Evolutionary conservation across 2,888 invertebrate genomes (phyloP).

Genomic region (Pseudococcus jackbeardsleyi): DNA sequence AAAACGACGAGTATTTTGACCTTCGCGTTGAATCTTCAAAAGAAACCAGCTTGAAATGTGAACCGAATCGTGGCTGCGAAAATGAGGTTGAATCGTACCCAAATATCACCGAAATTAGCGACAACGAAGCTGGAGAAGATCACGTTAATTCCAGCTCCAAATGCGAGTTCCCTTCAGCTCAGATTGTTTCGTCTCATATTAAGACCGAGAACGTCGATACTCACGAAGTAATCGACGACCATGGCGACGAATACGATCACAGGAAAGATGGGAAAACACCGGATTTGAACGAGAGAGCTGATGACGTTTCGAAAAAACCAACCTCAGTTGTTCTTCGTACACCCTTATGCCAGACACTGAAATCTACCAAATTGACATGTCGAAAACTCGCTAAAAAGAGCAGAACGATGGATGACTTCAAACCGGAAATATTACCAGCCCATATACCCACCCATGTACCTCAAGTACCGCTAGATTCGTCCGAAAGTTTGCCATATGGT

Average conservation of each 20-base stretch:
- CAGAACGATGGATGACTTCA: not conserved
- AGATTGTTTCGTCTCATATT: not conserved
- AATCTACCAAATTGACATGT: not conserved
- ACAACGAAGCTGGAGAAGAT: not conserved
- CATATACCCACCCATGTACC: not conserved
- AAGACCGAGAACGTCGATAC: conserved; percentile 44
- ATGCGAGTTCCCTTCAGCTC: not conserved
- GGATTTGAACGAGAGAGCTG: not conserved
- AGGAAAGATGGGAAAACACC: not conserved
- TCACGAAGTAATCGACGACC: conserved; percentile 41
- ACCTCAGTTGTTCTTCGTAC: not conserved
- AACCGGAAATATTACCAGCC: conserved; percentile 19
- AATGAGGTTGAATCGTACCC: conserved; percentile 13
- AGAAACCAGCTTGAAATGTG: not conserved
- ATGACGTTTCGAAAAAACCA: not conserved
- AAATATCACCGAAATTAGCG: conserved; percentile 29
- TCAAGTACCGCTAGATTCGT: not conserved
- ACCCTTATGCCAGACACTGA: conserved; percentile 51
- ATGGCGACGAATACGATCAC: conserved; percentile 35
- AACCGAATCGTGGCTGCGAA: not conserved
- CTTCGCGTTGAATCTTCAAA: conserved; percentile 32
- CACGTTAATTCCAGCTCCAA: conserved; percentile 15
- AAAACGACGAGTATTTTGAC: conserved; percentile 43
- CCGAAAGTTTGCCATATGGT: not conserved
- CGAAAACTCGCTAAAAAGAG: not conserved